Conservation (phyloP, 2,888 invertebrate species). For the Willowsia nigromaculata region DNA sequence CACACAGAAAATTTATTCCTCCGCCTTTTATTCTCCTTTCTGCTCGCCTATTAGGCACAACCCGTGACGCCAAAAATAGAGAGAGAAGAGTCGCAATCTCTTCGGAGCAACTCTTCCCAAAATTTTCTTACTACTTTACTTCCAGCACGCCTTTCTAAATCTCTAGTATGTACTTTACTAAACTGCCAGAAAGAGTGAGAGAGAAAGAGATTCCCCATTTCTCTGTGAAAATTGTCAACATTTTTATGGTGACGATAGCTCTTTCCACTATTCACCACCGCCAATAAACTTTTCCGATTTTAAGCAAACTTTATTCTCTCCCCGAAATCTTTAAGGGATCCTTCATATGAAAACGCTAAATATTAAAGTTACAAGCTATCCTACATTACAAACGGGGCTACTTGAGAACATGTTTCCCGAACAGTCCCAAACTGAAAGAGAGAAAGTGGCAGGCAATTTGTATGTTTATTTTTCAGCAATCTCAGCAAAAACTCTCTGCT, state of each 20-base stretch:
- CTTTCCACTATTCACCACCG: slow-evolving; percentile 13
- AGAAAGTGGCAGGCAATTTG: background rate
- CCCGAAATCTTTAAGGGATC: background rate
- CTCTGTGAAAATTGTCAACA: slow-evolving; percentile 8
- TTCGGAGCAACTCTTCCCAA: no score
- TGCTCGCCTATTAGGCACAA: slow-evolving; percentile 68
- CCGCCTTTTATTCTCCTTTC: slow-evolving; percentile 76
- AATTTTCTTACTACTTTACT: no score
- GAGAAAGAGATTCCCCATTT: background rate
- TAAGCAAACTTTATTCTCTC: no score
- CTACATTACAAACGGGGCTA: no score
- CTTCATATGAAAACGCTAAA: background rate
- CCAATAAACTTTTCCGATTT: background rate
- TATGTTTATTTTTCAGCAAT: background rate
- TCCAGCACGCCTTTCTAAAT: no score
- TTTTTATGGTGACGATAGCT: slow-evolving; percentile 44
- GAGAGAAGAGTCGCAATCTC: no score
- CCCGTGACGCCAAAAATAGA: no score
- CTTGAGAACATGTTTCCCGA: no score
- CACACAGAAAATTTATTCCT: slow-evolving; percentile 75
- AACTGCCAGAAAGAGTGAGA: background rate
- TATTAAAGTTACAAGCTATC: no score
- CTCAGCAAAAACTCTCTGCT: slow-evolving; percentile 2
- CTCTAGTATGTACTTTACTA: no score
- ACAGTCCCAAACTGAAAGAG: no score